phyloP scores from a whole-genome alignment of 2,113 vertebrate genomes.

The Loxodonta africana region DNA sequence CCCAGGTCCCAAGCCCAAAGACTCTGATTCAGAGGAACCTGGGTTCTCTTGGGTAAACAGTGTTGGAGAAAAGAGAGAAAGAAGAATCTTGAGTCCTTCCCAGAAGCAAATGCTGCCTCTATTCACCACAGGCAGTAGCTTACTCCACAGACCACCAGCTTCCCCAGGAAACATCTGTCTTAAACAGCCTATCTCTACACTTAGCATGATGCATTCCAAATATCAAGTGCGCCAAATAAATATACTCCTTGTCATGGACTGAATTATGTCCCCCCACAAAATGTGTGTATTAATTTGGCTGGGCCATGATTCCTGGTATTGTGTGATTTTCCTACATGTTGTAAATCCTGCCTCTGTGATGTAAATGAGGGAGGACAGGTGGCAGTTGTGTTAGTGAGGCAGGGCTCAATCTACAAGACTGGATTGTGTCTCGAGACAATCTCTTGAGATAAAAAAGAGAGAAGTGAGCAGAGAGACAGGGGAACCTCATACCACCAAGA shows the following conservation, averaged over 20 bases:
- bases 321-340: no score
- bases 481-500: no score
- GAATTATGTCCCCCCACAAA: no score
- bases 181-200: neutral
- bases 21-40: neutral
- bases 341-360: no score
- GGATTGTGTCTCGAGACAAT: no score
- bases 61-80: neutral
- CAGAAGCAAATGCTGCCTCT: neutral
- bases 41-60: neutral
- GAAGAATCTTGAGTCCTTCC: neutral
- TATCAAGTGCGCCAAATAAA: neutral
- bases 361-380: no score
- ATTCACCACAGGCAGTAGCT: rapidly evolving
- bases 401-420: no score
- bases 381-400: no score
- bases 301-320: no score
- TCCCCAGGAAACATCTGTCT: rapidly evolving
- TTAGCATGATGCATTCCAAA: neutral
- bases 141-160: rapidly evolving
- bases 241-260: neutral
- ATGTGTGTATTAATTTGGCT: no score
- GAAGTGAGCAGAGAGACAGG: no score
- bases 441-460: no score
- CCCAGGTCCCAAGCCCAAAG: neutral